A percentile compares a stretch with the other conserved stretches of the same genome.
Evolutionary conservation across 2,888 invertebrate genomes (phyloP).

Genomic region (Drosophila paranaensis): DNA sequence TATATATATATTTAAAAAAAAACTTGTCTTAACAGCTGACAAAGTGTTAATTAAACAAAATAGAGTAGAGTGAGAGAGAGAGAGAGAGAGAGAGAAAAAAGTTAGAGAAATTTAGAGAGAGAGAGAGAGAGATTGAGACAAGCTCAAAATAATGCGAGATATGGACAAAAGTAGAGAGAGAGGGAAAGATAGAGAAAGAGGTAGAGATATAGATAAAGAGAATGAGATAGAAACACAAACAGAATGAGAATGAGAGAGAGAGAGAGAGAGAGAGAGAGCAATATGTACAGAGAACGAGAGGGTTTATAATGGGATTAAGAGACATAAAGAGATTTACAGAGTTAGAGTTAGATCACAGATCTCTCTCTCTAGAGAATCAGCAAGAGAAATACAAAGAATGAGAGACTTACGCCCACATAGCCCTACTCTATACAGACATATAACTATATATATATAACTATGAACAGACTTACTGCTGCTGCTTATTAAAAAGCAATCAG

Average conservation of each 20-base stretch:
- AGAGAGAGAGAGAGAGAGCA: too few relatives aligned
- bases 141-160: too few relatives aligned
- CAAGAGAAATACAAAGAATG: not conserved
- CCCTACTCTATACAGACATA: not conserved
- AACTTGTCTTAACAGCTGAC: not conserved
- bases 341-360: too few relatives aligned
- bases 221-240: not conserved
- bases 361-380: not conserved
- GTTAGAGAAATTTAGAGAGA: not conserved
- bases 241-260: not conserved
- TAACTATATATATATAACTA: not conserved
- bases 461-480: constrained; percentile 11
- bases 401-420: not conserved
- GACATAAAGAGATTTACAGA: too few relatives aligned
- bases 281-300: too few relatives aligned
- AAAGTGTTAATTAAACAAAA: constrained; percentile 33
- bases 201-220: not conserved
- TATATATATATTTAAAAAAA: not conserved
- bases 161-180: not conserved
- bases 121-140: not conserved
- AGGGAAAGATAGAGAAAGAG: not conserved
- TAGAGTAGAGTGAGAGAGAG: too few relatives aligned
- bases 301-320: too few relatives aligned
- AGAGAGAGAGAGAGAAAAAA: not conserved
- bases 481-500: constrained; percentile 77